phyloP scores from a whole-genome alignment of 2,888 invertebrate genomes.

The Meta bourneti region DNA sequence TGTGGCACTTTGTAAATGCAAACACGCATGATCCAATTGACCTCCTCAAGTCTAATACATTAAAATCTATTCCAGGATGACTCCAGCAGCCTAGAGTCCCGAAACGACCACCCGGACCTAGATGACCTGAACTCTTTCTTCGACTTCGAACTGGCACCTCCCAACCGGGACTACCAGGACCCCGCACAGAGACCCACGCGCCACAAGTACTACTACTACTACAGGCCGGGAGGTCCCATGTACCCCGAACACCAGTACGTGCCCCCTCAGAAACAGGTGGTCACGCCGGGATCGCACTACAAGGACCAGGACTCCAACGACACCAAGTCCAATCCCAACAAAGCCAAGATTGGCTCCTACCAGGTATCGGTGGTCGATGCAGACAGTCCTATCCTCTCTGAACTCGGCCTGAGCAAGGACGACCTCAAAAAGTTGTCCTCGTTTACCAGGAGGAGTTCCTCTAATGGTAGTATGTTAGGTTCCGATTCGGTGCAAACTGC shows the following conservation, averaged over 20 bases:
- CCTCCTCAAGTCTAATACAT: background rate
- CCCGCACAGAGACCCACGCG: background rate
- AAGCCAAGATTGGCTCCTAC: slow-evolving; percentile 26
- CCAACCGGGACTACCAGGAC: background rate
- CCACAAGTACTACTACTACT: background rate
- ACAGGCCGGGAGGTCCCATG: background rate
- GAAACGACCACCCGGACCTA: background rate
- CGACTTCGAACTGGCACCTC: slow-evolving; percentile 62
- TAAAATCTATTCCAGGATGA: background rate
- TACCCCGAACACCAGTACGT: background rate
- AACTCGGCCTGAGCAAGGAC: slow-evolving; percentile 50
- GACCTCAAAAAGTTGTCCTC: slow-evolving; percentile 54
- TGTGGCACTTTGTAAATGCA: too few species aligned
- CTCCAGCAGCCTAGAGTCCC: background rate
- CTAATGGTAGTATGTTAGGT: slow-evolving; percentile 26
- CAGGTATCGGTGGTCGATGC: slow-evolving; percentile 69
- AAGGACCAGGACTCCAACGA: slow-evolving; percentile 29
- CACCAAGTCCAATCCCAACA: slow-evolving; percentile 16
- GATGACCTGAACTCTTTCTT: slow-evolving; percentile 58
- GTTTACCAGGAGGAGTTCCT: slow-evolving; percentile 35
- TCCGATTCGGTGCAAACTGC: slow-evolving; percentile 58
- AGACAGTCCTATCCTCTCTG: slow-evolving; percentile 53
- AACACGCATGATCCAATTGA: background rate
- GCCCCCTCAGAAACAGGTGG: slow-evolving; percentile 24
- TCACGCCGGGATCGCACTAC: slow-evolving; percentile 69